Evolutionary conservation across 2,113 vertebrate species (phyloP).

Genomic region (Nycticebus coucang): DNA sequence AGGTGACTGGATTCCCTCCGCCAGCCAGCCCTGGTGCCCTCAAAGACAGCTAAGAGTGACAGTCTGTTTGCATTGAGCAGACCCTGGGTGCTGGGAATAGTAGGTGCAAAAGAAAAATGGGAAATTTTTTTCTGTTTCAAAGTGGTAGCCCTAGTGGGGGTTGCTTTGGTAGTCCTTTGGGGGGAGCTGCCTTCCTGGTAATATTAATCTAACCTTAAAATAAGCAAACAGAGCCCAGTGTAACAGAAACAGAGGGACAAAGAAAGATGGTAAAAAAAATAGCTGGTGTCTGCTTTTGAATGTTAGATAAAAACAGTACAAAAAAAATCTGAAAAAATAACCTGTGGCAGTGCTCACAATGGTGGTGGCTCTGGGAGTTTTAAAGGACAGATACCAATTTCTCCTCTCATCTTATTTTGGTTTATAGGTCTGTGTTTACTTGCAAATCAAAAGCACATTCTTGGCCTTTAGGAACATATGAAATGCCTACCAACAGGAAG

Average conservation of each 20-base stretch:
- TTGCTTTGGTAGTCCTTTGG: background rate
- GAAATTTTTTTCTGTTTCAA: background rate
- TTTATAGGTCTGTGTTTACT: conserved; percentile 73
- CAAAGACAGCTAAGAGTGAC: rapidly evolving
- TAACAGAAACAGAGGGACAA: too few relatives aligned
- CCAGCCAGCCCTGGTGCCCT: rapidly evolving
- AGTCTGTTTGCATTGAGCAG: rapidly evolving
- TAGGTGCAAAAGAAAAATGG: background rate
- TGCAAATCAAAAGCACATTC: conserved; percentile 76
- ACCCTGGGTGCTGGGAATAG: background rate
- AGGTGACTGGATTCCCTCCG: rapidly evolving
- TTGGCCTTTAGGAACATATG: conserved; percentile 76
- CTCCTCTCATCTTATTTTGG: rapidly evolving
- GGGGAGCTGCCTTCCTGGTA: conserved; percentile 60
- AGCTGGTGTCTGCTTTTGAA: conserved; percentile 63
- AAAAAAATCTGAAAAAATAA: conserved; percentile 72
- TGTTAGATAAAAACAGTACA: conserved; percentile 63
- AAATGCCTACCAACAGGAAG: conserved; percentile 84
- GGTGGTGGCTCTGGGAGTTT: background rate
- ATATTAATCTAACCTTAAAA: background rate
- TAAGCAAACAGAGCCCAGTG: background rate
- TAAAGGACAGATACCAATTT: conserved; percentile 36
- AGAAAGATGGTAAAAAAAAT: conserved; percentile 56
- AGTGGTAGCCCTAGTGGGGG: background rate
- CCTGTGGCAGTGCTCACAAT: conserved; percentile 45